Percentiles rank a stretch among this genome's conserved stretches.
These are phyloP conservation scores for Carlito syrichta DNA, from an alignment of 2,113 vertebrate genomes.

Conservation along the genomic window DNA sequence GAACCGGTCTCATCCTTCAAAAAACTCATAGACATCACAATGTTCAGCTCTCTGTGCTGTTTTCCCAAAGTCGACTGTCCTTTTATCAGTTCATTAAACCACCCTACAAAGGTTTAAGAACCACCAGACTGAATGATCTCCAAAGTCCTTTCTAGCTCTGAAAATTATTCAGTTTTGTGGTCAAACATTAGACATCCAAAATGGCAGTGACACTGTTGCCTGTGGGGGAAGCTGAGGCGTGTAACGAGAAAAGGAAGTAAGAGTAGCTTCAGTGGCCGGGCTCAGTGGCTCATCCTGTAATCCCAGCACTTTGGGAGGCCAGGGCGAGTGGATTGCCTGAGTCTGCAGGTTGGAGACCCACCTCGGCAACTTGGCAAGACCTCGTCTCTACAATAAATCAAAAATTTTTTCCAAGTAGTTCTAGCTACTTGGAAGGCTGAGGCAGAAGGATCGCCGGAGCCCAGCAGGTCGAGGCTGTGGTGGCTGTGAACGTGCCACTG, in stretches of 20 bases:
- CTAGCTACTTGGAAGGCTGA: too few species aligned
- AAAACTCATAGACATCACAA: not conserved
- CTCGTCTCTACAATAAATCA: too few species aligned
- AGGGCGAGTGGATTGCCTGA: too few species aligned
- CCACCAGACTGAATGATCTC: not conserved
- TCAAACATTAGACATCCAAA: not conserved
- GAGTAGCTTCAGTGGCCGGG: too few species aligned
- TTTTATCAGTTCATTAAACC: not conserved
- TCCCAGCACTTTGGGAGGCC: too few species aligned
- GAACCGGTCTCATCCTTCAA: not conserved
- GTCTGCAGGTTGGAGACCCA: too few species aligned
- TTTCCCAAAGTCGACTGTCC: not conserved
- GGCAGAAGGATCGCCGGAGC: too few species aligned
- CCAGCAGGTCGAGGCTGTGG: too few species aligned
- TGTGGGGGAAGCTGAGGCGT: not conserved
- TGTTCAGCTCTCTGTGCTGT: fast-evolving
- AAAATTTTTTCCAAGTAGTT: too few species aligned
- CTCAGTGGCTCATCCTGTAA: too few species aligned
- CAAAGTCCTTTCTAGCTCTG: not conserved
- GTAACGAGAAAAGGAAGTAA: not conserved
- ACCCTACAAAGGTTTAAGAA: not conserved
- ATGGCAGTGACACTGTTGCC: not conserved
- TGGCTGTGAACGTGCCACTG: too few species aligned
- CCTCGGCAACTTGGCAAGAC: too few species aligned
- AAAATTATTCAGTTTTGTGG: not conserved